These are phyloP conservation scores for Sinodicranocentrus sp. DNA, from an alignment of 2,888 invertebrate genomes.

Conservation along the genomic window DNA sequence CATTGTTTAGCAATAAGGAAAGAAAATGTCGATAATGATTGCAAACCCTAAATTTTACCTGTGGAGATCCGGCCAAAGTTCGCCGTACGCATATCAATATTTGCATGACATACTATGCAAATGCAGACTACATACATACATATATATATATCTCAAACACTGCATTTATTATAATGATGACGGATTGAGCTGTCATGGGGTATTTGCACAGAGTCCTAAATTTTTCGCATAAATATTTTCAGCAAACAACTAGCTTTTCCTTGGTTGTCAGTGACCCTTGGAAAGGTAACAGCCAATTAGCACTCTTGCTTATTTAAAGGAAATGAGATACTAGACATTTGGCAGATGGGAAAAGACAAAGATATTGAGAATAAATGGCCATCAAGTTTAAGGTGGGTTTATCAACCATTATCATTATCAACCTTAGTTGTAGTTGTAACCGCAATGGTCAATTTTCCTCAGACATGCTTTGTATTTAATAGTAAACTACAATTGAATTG, in stretches of 20 bases:
- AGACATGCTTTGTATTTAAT: no score
- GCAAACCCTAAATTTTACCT: constrained; percentile 29
- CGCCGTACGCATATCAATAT: constrained; percentile 36
- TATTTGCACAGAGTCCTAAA: constrained; percentile 29
- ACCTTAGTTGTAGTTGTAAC: no score
- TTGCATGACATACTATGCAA: background rate
- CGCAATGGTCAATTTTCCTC: no score
- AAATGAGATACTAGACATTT: no score
- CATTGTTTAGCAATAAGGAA: constrained; percentile 52
- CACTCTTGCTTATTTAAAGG: background rate
- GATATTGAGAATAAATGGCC: no score
- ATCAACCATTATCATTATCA: no score
- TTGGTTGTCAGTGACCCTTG: constrained; percentile 27
- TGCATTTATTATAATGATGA: background rate
- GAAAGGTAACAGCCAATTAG: constrained; percentile 44
- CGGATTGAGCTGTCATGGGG: background rate
- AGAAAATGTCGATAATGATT: constrained; percentile 36
- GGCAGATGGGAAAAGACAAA: no score
- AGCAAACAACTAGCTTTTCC: constrained; percentile 40
- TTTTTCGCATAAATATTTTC: constrained; percentile 45
- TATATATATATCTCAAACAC: no score
- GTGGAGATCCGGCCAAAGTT: constrained; percentile 37
- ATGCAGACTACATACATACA: no score
- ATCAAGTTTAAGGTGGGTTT: no score
- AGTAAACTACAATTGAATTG: no score